phyloP scores from a whole-genome alignment of 1,140 invertebrate genomes.

The Semibalanus balanoides region DNA sequence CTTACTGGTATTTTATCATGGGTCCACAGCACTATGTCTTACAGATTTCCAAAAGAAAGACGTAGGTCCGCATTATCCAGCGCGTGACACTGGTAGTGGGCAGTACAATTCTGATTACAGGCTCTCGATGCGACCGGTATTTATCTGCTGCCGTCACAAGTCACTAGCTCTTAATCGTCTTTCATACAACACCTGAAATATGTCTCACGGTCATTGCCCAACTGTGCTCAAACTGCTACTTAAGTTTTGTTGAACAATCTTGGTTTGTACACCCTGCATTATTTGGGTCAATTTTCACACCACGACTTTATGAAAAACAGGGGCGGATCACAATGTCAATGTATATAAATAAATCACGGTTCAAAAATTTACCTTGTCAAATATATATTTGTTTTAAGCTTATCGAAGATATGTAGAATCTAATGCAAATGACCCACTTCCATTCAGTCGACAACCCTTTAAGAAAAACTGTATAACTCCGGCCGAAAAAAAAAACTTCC shows the following conservation, averaged over 20 bases:
- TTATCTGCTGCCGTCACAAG: too few relatives aligned
- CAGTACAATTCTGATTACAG: neutral
- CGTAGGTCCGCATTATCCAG: too few relatives aligned
- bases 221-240: neutral
- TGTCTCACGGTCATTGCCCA: neutral
- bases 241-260: neutral
- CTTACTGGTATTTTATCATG: too few relatives aligned
- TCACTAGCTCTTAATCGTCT: neutral
- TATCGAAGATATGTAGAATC: too few relatives aligned
- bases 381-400: too few relatives aligned
- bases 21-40: too few relatives aligned
- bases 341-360: neutral
- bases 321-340: neutral
- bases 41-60: too few relatives aligned
- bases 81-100: too few relatives aligned
- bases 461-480: too few relatives aligned
- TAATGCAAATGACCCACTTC: too few relatives aligned
- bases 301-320: neutral
- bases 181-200: neutral
- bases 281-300: neutral
- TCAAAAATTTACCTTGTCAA: neutral
- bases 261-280: neutral
- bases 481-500: too few relatives aligned
- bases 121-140: neutral
- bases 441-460: too few relatives aligned